phyloP scores from a whole-genome alignment of 2,113 vertebrate species.

The Daphoenositta chrysoptera region DNA sequence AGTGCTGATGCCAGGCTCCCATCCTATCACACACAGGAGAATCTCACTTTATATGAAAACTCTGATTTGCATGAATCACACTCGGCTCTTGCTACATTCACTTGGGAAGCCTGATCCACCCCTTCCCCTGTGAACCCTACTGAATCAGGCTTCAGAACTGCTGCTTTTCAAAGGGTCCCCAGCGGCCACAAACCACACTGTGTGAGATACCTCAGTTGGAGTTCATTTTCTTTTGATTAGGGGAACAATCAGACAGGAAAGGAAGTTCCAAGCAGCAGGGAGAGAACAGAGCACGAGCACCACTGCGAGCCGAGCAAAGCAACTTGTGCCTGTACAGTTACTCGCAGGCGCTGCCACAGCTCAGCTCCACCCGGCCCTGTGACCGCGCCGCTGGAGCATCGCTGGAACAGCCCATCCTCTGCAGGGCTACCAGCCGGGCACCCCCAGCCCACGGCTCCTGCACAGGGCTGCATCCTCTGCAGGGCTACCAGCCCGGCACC shows the following conservation, averaged over 20 bases:
- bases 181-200: not conserved
- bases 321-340: not conserved
- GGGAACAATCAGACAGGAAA: not conserved
- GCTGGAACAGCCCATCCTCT: not conserved
- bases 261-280: not conserved
- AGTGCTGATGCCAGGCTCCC: not conserved
- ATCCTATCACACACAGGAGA: not conserved
- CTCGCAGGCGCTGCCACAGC: not conserved
- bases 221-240: not conserved
- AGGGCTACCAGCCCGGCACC: not conserved
- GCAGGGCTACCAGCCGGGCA: not conserved
- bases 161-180: not conserved
- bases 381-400: not conserved
- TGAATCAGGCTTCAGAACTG: not conserved
- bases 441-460: not conserved
- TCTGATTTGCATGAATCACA: not conserved
- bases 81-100: fast-evolving
- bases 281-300: fast-evolving
- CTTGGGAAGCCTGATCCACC: not conserved
- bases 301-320: fast-evolving
- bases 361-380: not conserved
- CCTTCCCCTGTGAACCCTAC: not conserved
- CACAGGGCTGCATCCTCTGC: not conserved
- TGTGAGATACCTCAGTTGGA: not conserved
- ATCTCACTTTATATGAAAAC: fast-evolving